Conservation (phyloP, 2,888 invertebrate genomes). For the Hecatera dysodea region DNA sequence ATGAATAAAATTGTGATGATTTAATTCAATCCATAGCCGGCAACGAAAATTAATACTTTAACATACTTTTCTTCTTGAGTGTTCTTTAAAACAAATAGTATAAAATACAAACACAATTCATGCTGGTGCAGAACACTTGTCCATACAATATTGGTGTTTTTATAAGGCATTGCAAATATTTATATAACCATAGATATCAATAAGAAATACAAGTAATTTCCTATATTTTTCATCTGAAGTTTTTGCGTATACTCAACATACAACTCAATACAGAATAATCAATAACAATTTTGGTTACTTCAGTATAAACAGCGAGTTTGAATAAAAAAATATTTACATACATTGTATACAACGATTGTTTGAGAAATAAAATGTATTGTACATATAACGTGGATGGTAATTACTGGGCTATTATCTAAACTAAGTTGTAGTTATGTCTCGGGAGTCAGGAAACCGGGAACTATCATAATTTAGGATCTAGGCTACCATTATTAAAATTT, state of each 20-base stretch:
- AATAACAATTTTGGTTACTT: slow-evolving; percentile 64
- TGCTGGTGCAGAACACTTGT: slow-evolving; percentile 40
- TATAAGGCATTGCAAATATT: slow-evolving; percentile 51
- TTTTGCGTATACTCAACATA: slow-evolving; percentile 47
- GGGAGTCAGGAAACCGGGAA: slow-evolving; percentile 43
- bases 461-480: slow-evolving; percentile 50
- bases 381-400: slow-evolving; percentile 52
- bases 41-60: slow-evolving; percentile 78
- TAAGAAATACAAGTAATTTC: slow-evolving; percentile 36
- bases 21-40: slow-evolving; percentile 87
- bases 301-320: slow-evolving; percentile 58
- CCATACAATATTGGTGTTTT: slow-evolving; percentile 39
- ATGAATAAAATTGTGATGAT: slow-evolving; percentile 87
- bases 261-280: slow-evolving; percentile 59
- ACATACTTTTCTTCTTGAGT: slow-evolving; percentile 60
- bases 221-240: slow-evolving; percentile 33
- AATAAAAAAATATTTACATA: slow-evolving; percentile 79
- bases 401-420: slow-evolving; percentile 44
- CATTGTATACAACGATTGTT: slow-evolving; percentile 72
- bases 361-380: slow-evolving; percentile 56
- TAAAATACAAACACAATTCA: slow-evolving; percentile 58
- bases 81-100: slow-evolving; percentile 60
- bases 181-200: slow-evolving; percentile 42
- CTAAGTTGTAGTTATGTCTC: slow-evolving; percentile 35
- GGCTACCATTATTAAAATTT: slow-evolving; percentile 44